Base-by-base conservation (phyloP, 2,888 invertebrate genomes). In the Sinohyriopsis cumingii region DNA sequence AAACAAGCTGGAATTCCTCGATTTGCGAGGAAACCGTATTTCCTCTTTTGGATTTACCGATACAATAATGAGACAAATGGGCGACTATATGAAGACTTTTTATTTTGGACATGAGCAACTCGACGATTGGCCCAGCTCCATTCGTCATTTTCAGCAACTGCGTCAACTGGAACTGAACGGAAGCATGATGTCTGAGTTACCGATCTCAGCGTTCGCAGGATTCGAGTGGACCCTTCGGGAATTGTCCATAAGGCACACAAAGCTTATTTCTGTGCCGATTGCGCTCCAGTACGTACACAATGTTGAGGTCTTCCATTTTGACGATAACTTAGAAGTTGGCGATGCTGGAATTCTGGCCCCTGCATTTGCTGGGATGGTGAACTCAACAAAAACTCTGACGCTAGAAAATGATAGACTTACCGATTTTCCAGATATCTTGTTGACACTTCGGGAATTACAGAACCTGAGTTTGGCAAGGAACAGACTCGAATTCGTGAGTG, bases 281-380 rank as follows among this genome's bases (percentile, higher is more conserved):
- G 79, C 79, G 1, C 60, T 81, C 15, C 76, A 78, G 33, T 61
- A 75, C 22, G 67, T 81, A 0, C 59, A 72, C 5, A 72, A 68
- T 54, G 28, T 72, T 0, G 54, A 56, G 9, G 73, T 75, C 45
- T 61, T 81, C 5, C 71, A 81, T 69, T 81, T 79, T 63, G 79
- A 81, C 59, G 72, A 79, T 55, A 81, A 81, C 56, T 24, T 69
- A 3, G 3, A n/a, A 15, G 79, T 79, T 6, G 72, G 68, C 9
- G 79, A 81, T 25, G 72, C 71, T 53, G 78, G 79, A 9, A 78
- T 81, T 19, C 66, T 81, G 9, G 75, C 75, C 7, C 75, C 78
- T 25, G 79, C 81, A 0, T 81, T 81, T 61, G 71, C 77, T 6
- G 75, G 75, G 12, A 54, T 75, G 25, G 65, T 73, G 0, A 64